Evolutionary conservation across 2,888 invertebrate genomes (phyloP).

Genomic region (Apodemia duryi): DNA sequence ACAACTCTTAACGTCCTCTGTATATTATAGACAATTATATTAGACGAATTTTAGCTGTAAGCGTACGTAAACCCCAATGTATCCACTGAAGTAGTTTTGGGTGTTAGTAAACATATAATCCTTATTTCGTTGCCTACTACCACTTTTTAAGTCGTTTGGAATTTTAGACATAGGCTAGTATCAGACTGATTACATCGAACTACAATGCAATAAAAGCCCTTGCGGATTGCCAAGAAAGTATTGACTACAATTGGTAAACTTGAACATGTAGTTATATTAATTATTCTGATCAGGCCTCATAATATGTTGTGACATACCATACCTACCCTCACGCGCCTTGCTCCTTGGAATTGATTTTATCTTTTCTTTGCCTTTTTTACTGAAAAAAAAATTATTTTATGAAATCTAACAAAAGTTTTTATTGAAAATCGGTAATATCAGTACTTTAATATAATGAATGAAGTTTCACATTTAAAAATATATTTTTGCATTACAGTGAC

Average conservation of each 20-base stretch:
- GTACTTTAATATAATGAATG: too few relatives aligned
- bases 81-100: constrained; percentile 25
- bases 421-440: too few relatives aligned
- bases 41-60: constrained; percentile 67
- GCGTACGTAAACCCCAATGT: constrained; percentile 64
- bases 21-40: constrained; percentile 66
- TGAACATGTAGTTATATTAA: not conserved
- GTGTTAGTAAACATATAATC: constrained; percentile 16
- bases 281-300: not conserved
- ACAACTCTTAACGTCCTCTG: constrained; percentile 70
- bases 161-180: constrained; percentile 11
- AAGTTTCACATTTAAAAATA: too few relatives aligned
- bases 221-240: not conserved
- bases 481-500: too few relatives aligned
- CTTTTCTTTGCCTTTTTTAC: not conserved
- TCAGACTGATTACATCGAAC: constrained; percentile 5
- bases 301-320: constrained; percentile 8
- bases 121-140: constrained; percentile 23
- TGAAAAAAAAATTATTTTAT: too few relatives aligned
- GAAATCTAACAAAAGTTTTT: too few relatives aligned
- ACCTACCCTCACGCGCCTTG: not conserved
- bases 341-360: not conserved
- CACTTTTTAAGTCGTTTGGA: constrained; percentile 9
- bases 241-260: not conserved
- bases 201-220: not conserved